A percentile compares a stretch with the other conserved stretches of the same genome.
Conservation (phyloP, 2,113 vertebrate genomes). For the Antechinus flavipes region DNA sequence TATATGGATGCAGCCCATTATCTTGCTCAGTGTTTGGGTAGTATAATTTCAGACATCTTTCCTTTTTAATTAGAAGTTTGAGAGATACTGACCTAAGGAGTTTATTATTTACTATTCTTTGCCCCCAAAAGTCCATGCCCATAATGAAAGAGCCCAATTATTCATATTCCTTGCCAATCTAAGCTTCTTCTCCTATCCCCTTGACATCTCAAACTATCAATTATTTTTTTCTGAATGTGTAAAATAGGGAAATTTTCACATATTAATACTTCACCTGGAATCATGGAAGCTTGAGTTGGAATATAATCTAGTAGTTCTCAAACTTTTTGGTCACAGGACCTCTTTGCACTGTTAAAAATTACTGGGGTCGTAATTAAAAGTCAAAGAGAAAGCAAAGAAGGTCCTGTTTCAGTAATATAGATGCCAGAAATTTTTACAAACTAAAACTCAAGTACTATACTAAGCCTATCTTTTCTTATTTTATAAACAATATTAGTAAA, state of each 20-base stretch:
- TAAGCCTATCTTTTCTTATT: not conserved
- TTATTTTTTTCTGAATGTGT: not conserved
- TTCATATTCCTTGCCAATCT: not conserved
- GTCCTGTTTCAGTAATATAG: not conserved
- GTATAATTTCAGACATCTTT: slow-evolving; percentile 37
- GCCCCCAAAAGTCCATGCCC: slow-evolving; percentile 10
- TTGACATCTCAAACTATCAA: not conserved
- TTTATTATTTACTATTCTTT: slow-evolving; percentile 50
- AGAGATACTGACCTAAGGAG: not conserved
- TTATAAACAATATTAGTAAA: slow-evolving; percentile 4
- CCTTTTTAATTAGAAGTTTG: slow-evolving; percentile 35
- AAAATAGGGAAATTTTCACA: not conserved
- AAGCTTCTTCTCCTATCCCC: not conserved
- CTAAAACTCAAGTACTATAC: not conserved
- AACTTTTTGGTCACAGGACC: not conserved
- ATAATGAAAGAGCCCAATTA: slow-evolving; percentile 30
- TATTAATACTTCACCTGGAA: not conserved
- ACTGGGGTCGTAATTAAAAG: not conserved
- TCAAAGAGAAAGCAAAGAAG: not conserved
- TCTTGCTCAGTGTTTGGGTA: not conserved
- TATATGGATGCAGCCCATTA: slow-evolving; percentile 10
- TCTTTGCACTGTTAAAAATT: not conserved
- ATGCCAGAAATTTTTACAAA: not conserved
- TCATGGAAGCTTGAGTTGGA: not conserved
- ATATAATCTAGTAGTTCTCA: not conserved